Evolutionary conservation across 2,113 vertebrate genomes (phyloP).

Genomic region (Anseranas semipalmata): DNA sequence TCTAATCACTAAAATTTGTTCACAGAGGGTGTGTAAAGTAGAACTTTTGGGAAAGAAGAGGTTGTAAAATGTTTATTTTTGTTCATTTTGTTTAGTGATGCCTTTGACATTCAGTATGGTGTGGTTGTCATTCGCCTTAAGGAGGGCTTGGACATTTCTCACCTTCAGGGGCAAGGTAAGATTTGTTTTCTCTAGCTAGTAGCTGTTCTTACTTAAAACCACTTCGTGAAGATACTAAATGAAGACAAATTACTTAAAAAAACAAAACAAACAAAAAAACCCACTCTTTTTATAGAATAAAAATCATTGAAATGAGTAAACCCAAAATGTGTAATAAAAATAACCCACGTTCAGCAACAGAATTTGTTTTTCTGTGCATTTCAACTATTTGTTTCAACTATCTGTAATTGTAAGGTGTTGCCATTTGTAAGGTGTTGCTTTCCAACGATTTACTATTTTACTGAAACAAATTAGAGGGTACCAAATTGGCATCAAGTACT

Average conservation of each 20-base stretch:
- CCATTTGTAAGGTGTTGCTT: not conserved
- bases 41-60: not conserved
- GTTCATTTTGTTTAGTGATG: conserved; percentile 81
- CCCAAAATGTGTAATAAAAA: not conserved
- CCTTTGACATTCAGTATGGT: conserved; percentile 96
- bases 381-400: not conserved
- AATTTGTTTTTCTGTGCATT: not conserved
- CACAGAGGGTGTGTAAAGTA: not conserved
- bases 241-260: not conserved
- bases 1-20: not conserved
- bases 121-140: conserved; percentile 91
- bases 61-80: not conserved
- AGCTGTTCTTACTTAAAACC: not conserved
- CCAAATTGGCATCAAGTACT: not conserved
- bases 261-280: not conserved
- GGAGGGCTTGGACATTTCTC: conserved; percentile 95
- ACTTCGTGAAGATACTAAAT: not conserved
- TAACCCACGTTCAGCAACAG: not conserved
- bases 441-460: not conserved
- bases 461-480: not conserved
- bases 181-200: not conserved
- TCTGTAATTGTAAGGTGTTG: not conserved
- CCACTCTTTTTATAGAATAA: not conserved
- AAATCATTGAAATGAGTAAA: not conserved
- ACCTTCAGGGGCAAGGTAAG: conserved; percentile 96